Conservation (phyloP, 2,797 vertebrate genomes). For the Artibeus jamaicensis region DNA sequence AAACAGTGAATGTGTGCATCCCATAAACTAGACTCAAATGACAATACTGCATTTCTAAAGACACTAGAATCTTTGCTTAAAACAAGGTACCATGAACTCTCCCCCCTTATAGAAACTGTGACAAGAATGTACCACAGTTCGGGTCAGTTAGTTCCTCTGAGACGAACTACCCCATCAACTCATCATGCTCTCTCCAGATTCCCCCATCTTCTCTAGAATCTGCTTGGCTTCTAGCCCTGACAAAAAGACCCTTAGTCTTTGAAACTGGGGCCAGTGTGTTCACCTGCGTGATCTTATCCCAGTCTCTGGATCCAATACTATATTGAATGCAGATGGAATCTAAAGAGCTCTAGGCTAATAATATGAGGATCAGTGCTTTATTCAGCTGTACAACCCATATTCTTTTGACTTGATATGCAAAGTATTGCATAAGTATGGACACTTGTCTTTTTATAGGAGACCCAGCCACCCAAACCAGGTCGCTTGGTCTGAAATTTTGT, state of each 20-base stretch:
- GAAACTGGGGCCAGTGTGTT: neutral
- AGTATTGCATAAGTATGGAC: neutral
- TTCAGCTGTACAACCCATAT: neutral
- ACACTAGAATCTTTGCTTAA: neutral
- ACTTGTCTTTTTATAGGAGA: neutral
- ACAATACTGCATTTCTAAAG: neutral
- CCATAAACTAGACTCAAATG: neutral
- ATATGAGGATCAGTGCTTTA: neutral
- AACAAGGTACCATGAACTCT: neutral
- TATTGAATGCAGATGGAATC: neutral
- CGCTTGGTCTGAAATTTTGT: neutral
- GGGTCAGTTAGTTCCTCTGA: neutral
- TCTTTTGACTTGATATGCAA: neutral
- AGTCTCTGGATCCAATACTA: neutral
- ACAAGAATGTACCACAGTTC: neutral
- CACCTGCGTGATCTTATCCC: neutral
- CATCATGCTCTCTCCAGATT: neutral
- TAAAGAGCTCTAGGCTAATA: neutral
- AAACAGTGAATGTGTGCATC: neutral
- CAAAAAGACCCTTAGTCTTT: neutral
- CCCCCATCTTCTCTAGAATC: neutral
- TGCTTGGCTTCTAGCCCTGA: neutral
- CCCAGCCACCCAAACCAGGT: neutral
- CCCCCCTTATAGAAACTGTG: neutral
- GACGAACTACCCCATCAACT: neutral